Base-by-base conservation (phyloP, 37 sponge, comb jelly and placozoan species). In the Aphrocallistes beatrix region DNA sequence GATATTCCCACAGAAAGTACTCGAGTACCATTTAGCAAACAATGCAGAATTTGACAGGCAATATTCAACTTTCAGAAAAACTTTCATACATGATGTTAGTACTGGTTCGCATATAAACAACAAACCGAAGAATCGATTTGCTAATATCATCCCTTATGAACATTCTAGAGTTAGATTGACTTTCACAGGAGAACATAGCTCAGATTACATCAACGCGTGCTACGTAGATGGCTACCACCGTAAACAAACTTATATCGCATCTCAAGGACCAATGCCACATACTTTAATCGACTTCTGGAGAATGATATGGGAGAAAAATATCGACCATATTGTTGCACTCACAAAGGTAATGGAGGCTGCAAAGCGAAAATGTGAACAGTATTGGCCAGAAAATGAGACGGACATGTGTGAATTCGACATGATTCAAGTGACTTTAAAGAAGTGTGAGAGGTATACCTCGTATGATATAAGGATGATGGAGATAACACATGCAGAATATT, bases 21-120 rank as follows among this genome's bases (percentile, higher is more conserved):
- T 60, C 34, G 75, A 60, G 75, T 60, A 60, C n/a, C 75, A 60
- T 60, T 30, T 60, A 3, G 75, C 75, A 60, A 60, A 60, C n/a
- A 60, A 60, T 60, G 75, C 75, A 13, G 75, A 60, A 60, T 60
- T 60, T 30, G 75, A 60, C 75, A 60, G n/a, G n/a, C 75, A 60
- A 13, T 60, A 19, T 60, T 60, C 75, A 60, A 60, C 28, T 13
- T 13, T 60, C 17, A 3, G 34, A 60, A 60, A 60, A 13, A 13
- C 8, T 60, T 60, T 60, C 75, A 60, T 60, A 25, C 75, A 60
- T 60, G 75, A 60, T 60, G 75, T 60, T 60, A 60, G 28, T 25
- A 60, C 75, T 25, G 75, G 75, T 60, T 60, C 75, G 3, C 10
- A 60, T 28, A 30, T 60, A 13, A 28, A 25, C 1, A 60, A 60